Conservation (phyloP, 2,797 vertebrate species). For the Eulemur albifrons region DNA sequence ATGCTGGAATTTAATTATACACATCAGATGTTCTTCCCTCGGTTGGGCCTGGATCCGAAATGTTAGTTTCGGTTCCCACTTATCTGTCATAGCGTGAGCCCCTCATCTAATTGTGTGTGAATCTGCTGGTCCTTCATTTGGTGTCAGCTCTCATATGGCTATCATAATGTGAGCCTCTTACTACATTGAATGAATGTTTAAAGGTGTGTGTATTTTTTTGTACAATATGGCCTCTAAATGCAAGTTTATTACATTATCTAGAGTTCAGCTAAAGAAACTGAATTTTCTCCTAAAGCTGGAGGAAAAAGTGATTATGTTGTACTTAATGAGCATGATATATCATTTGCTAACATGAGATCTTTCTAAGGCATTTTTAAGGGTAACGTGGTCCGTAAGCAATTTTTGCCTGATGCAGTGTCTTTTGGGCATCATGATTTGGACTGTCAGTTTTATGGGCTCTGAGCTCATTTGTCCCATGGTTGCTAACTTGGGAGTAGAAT, state of each 20-base stretch:
- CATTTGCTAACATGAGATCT: neutral
- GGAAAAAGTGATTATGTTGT: neutral
- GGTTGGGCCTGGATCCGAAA: neutral
- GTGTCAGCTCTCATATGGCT: neutral
- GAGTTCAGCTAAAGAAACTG: neutral
- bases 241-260: neutral
- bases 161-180: neutral
- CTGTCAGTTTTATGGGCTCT: neutral
- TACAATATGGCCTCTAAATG: neutral
- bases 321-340: neutral
- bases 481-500: neutral
- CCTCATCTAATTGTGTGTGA: neutral
- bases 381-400: neutral
- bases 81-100: neutral
- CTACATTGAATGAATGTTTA: neutral
- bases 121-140: neutral
- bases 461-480: neutral
- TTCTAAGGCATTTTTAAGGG: conserved; percentile 20
- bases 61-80: neutral
- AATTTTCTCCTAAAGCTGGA: neutral
- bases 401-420: neutral
- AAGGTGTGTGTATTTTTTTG: neutral
- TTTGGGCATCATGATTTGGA: neutral
- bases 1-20: neutral
- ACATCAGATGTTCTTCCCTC: neutral